These are phyloP conservation scores for Noctua fimbriata DNA, from an alignment of 2,888 invertebrate genomes.

Conservation along the genomic window DNA sequence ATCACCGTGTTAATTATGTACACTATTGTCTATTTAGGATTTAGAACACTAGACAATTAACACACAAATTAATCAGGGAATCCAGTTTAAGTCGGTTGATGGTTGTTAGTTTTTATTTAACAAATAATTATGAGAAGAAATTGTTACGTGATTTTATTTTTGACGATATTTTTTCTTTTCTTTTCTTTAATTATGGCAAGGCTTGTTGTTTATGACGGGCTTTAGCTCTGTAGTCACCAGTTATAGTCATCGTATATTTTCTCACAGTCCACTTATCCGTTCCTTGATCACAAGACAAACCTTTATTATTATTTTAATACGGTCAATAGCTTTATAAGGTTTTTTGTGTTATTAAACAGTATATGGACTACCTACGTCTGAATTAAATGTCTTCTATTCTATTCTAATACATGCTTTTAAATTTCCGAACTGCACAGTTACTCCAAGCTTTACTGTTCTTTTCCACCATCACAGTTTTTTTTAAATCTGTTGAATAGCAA, in stretches of 20 bases:
- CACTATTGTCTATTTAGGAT: constrained; percentile 42
- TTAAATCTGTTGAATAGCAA: not conserved
- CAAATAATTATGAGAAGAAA: not conserved
- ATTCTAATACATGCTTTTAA: not conserved
- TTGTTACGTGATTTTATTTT: not conserved
- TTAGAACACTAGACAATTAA: constrained; percentile 48
- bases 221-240: no score
- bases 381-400: no score
- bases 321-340: no score
- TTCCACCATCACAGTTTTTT: not conserved
- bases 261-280: not conserved
- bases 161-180: not conserved
- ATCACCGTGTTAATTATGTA: constrained; percentile 24
- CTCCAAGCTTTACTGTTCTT: not conserved
- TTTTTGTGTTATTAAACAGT: no score
- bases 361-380: no score
- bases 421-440: not conserved
- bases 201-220: not conserved
- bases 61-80: constrained; percentile 38
- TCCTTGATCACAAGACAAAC: not conserved
- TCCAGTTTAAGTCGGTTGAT: constrained; percentile 20
- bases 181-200: not conserved
- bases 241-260: not conserved
- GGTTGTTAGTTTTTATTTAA: constrained; percentile 5
- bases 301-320: not conserved